Evolutionary conservation across 1,140 invertebrate species (phyloP), one percentile per base, ranked within the genome.

Genomic region (Hylyphantes graminicola): DNA sequence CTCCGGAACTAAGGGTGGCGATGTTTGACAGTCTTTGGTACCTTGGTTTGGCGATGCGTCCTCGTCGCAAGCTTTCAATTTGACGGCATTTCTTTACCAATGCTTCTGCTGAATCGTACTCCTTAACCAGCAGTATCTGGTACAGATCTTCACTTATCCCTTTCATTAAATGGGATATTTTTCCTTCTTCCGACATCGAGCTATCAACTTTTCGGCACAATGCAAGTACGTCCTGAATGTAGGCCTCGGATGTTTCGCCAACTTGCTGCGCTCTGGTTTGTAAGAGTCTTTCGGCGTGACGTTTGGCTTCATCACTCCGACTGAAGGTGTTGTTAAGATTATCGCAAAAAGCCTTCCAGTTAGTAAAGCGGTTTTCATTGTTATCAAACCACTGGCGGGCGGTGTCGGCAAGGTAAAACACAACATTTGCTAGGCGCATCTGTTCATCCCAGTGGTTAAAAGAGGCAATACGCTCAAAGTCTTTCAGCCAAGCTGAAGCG

Each of bases 401-500:
- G 5, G 35, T 35, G 35, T 35, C 35, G 57, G 55, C 17, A 7
- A 61, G 73, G 48, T 75, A 75, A 61, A 61, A 59, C 7, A 75
- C 61, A 13, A 75, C 54, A n/a, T 75, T 75, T 7, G 9, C 55
- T 17, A 75, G 12, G 17, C 73, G n/a, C 19, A 61, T 57, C 50
- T 75, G 73, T n/a, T 75, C 48, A 48, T 75, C 55, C 73, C 73
- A 61, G 57, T 13, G 55, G 10, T 75, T 75, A 75, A 61, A 59
- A 35, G 15, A 48, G n/a, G 54, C 35, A 8, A 75, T 75, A 48
- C 50, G 11, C 12, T 75, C 17, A 61, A 75, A 75, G 21, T 75
- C 73, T 13, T 75, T 75, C 11, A 75, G 73, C 57, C 73, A 75
- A 35, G 5, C 10, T 10, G 35, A 61, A 13, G 73, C 17, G 35